Percentiles rank a stretch among this genome's conserved stretches.
Evolutionary conservation across 2,113 vertebrate genomes (phyloP).

Genomic region (Mohoua ochrocephala): DNA sequence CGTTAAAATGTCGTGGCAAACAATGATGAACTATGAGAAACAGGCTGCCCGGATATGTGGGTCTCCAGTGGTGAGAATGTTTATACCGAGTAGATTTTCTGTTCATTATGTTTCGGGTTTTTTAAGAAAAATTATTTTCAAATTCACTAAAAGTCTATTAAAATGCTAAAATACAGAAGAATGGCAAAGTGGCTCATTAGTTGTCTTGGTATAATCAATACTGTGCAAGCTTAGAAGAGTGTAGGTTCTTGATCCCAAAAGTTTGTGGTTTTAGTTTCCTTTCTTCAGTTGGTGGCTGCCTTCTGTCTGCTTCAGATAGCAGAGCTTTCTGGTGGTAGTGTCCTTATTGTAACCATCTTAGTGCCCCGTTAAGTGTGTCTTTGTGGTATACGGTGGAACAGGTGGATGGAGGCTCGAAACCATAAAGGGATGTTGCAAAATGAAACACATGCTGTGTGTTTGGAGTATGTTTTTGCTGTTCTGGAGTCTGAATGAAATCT

Average conservation of each 20-base stretch:
- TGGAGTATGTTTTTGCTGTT: not conserved
- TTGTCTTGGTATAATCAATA: not conserved
- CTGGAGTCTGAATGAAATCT: not conserved
- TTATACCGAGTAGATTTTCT: not conserved
- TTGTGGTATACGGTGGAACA: not conserved
- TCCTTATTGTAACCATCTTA: not conserved
- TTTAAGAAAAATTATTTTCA: not conserved
- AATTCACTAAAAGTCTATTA: not conserved
- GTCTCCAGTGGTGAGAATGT: not conserved
- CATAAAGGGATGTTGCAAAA: not conserved
- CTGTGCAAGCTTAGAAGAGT: not conserved
- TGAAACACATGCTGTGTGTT: not conserved
- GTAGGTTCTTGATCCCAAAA: not conserved
- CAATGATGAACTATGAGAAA: not conserved
- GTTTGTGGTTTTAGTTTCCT: not conserved
- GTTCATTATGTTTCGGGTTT: not conserved
- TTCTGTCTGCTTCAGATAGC: constrained; percentile 1
- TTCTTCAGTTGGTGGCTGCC: not conserved
- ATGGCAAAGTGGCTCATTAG: not conserved
- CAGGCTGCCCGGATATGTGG: not conserved
- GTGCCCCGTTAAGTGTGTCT: not conserved
- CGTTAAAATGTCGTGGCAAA: not conserved
- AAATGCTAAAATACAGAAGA: not conserved
- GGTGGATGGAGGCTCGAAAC: not conserved
- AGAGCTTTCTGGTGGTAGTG: not conserved